Base-by-base conservation (phyloP, 2,888 invertebrate species). In the Andrena minutula region DNA sequence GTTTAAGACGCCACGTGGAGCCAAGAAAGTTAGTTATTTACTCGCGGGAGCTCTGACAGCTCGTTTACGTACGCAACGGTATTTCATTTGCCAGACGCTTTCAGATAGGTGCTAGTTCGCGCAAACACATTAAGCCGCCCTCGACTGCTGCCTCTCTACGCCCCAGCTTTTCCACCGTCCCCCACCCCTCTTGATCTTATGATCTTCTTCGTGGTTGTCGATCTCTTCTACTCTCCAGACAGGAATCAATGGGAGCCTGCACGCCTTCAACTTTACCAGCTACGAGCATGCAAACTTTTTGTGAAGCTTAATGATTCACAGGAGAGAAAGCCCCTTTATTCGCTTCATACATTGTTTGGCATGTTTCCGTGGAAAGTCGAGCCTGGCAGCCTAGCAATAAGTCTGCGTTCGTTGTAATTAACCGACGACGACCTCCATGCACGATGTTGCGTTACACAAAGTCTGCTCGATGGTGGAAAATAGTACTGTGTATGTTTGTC, bases 11-110 rank as follows among this genome's bases (percentile, higher is more conserved):
- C 75, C 64, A 35, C 85, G 69, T 72, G 10, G 81, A 80, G 90
- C 84, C 90, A 89, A 89, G 89, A 89, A 89, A 89, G 89, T 89
- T 90, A 83, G 88, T 90, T 89, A 89, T 89, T 89, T 89, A 88
- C 89, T 87, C 82, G 82, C 77, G 75, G 78, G 84, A 68, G 69
- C 87, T 82, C 85, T 75, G 85, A 84, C 81, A 84, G 86, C 87
- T 89, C 89, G 88, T 89, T 90, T 89, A 90, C 89, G 86, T 88
- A 90, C 86, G 87, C 88, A 82, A 82, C 89, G 80, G 88, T 89
- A 89, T 89, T 89, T 89, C 89, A 90, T 90, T 89, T 88, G 84
- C 84, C 81, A 85, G 87, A 76, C 83, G 78, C 80, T 86, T 81
- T 74, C 83, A 77, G 75, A 82, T 85, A 87, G 81, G 75, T 72